Percentiles rank a stretch among this genome's conserved stretches.
Conservation (phyloP, 2,113 vertebrate genomes). For the Tapirus terrestris region DNA sequence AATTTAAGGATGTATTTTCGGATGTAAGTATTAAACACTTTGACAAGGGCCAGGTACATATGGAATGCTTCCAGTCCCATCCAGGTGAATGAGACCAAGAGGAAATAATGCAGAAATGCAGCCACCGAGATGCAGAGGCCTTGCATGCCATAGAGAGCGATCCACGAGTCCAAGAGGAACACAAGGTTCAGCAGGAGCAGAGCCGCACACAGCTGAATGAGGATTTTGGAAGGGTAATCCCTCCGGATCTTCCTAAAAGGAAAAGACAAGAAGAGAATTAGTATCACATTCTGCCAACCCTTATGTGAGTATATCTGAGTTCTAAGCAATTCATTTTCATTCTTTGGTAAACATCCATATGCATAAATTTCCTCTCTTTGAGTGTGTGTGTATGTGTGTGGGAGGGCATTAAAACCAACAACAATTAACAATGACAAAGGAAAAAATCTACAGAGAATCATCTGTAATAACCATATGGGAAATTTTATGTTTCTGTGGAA, state of each 20-base stretch:
- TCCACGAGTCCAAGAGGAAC: slow-evolving; percentile 95
- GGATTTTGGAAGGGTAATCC: slow-evolving; percentile 97
- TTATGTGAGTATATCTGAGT: slow-evolving; percentile 22
- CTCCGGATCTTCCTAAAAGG: slow-evolving; percentile 92
- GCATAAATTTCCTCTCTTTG: slow-evolving; percentile 12
- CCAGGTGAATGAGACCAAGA: slow-evolving; percentile 97
- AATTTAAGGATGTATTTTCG: slow-evolving; percentile 97
- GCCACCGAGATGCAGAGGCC: slow-evolving; percentile 94
- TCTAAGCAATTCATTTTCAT: slow-evolving; percentile 40
- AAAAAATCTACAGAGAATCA: slow-evolving; percentile 37
- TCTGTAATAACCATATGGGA: background rate
- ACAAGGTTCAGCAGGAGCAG: slow-evolving; percentile 93
- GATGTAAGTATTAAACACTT: slow-evolving; percentile 95
- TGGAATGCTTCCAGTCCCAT: slow-evolving; percentile 98
- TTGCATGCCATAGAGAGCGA: slow-evolving; percentile 87
- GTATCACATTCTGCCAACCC: background rate
- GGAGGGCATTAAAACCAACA: background rate
- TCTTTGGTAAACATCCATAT: slow-evolving; percentile 4
- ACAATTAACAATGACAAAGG: background rate
- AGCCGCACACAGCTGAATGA: slow-evolving; percentile 94
- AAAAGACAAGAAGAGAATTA: slow-evolving; percentile 61
- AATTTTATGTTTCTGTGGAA: background rate
- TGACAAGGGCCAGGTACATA: slow-evolving; percentile 97
- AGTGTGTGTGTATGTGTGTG: background rate
- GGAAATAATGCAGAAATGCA: slow-evolving; percentile 97